Evolutionary conservation across 2,888 invertebrate species (phyloP).

Genomic region (Orchestes rusci): DNA sequence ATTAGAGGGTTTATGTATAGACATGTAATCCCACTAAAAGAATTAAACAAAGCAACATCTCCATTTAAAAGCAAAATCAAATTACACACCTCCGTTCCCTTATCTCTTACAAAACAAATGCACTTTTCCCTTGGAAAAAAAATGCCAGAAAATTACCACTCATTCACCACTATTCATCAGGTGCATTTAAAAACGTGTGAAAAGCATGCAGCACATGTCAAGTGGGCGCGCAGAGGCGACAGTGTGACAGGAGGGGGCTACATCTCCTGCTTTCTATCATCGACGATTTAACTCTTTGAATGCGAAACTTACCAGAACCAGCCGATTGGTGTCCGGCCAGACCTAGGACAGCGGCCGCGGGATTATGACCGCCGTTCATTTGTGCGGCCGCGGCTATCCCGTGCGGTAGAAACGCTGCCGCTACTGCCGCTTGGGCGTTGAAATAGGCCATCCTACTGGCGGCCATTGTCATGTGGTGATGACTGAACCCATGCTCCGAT

Average conservation of each 20-base stretch:
- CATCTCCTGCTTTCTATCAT: too few relatives aligned
- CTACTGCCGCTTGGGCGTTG: constrained; percentile 87
- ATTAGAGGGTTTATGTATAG: too few relatives aligned
- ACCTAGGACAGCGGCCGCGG: constrained; percentile 40
- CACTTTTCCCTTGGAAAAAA: too few relatives aligned
- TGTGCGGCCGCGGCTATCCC: constrained; percentile 48
- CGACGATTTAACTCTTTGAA: too few relatives aligned
- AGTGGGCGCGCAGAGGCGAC: constrained; percentile 25
- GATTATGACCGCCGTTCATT: constrained; percentile 41
- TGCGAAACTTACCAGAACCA: constrained; percentile 38
- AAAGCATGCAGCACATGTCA: constrained; percentile 39
- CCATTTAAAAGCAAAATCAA: too few relatives aligned
- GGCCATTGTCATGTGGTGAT: constrained; percentile 62
- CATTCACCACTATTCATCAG: constrained; percentile 18
- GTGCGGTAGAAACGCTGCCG: constrained; percentile 77
- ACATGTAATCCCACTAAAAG: too few relatives aligned
- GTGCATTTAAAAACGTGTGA: constrained; percentile 36
- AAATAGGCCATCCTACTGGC: constrained; percentile 82
- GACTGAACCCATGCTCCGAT: constrained; percentile 42
- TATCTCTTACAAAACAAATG: too few relatives aligned
- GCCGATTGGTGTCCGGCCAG: constrained; percentile 40
- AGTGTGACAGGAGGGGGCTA: constrained; percentile 2
- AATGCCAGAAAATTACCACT: constrained; percentile 19
- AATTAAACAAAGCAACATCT: too few relatives aligned
- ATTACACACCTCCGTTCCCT: too few relatives aligned